phyloP scores from a whole-genome alignment of 1,140 invertebrate genomes.

The Drosophila elegans region DNA sequence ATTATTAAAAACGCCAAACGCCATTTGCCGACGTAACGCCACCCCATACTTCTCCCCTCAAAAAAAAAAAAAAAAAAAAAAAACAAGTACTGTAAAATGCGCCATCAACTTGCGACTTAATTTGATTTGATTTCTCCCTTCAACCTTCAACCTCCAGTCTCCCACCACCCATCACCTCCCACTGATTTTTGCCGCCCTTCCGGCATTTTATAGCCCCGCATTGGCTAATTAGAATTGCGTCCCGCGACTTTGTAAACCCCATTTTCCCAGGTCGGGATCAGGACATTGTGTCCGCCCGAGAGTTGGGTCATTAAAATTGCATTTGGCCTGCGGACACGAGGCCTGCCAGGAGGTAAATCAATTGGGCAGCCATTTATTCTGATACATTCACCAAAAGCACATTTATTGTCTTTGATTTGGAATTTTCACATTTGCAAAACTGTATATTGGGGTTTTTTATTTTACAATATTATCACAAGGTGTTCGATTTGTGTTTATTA shows the following conservation, averaged over 20 bases:
- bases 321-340: conserved; percentile 65
- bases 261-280: conserved; percentile 2
- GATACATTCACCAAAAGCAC: neutral
- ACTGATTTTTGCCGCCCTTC: conserved; percentile 27
- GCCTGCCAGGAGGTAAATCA: conserved; percentile 17
- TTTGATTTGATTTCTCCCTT: conserved; percentile 74
- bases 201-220: conserved; percentile 66
- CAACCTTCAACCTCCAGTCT: neutral
- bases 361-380: neutral
- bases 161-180: conserved; percentile 19
- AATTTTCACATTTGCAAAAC: too few relatives aligned
- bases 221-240: conserved; percentile 74
- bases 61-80: neutral
- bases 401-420: too few relatives aligned
- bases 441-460: too few relatives aligned
- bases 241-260: conserved; percentile 51
- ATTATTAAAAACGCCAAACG: conserved; percentile 41
- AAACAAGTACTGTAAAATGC: conserved; percentile 41
- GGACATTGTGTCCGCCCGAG: conserved; percentile 22
- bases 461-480: too few relatives aligned
- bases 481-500: too few relatives aligned
- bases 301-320: conserved; percentile 69
- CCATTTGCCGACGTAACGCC: neutral
- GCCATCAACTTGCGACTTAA: conserved; percentile 70
- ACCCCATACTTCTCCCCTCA: too few relatives aligned